A percentile compares a stretch with the other conserved stretches of the same genome.
These are phyloP conservation scores for Pitangus sulphuratus DNA, from an alignment of 2,797 vertebrate species.

Conservation along the genomic window DNA sequence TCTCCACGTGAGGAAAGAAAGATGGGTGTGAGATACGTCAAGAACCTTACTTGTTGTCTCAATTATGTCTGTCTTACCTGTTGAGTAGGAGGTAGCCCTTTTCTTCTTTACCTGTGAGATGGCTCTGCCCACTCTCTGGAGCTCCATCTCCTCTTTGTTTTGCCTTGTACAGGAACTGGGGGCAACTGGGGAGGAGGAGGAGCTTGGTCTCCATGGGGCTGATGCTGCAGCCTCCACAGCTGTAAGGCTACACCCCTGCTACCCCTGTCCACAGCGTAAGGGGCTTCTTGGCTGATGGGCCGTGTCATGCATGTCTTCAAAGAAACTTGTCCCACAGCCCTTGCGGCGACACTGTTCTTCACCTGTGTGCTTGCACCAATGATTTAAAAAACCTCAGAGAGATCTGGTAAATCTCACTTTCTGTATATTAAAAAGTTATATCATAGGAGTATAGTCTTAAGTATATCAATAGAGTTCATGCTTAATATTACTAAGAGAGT, in stretches of 20 bases:
- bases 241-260: not conserved
- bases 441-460: not conserved
- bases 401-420: not conserved
- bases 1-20: fast-evolving
- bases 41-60: not conserved
- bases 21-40: not conserved
- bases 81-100: not conserved
- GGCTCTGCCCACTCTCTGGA: not conserved
- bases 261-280: fast-evolving
- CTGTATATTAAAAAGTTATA: not conserved
- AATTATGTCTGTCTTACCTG: not conserved
- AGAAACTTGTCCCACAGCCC: not conserved
- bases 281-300: not conserved
- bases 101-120: not conserved
- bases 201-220: not conserved
- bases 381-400: not conserved
- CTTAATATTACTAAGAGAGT: not conserved
- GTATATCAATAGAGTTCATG: not conserved
- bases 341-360: fast-evolving
- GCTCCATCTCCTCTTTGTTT: not conserved
- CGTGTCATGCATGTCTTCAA: fast-evolving
- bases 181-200: not conserved
- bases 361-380: fast-evolving
- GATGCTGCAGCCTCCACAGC: not conserved
- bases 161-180: not conserved